These are phyloP conservation scores for Blastobasis lacticolella DNA, from an alignment of 2,888 invertebrate genomes.

Conservation along the genomic window DNA sequence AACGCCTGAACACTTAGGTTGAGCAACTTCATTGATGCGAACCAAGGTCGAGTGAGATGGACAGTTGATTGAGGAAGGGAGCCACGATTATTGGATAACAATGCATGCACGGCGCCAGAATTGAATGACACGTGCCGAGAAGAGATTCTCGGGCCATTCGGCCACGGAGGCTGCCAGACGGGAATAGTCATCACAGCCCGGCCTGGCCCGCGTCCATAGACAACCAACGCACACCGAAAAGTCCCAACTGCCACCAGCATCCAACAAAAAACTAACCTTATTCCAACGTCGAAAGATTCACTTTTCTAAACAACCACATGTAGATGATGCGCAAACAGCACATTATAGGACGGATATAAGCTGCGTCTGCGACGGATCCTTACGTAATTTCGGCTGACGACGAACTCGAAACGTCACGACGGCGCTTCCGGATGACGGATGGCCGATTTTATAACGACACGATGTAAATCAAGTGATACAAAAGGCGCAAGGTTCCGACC, in stretches of 20 bases:
- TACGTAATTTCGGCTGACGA: conserved; percentile 66
- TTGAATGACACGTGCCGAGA: conserved; percentile 52
- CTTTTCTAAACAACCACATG: conserved; percentile 29
- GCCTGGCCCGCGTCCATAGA: conserved; percentile 66
- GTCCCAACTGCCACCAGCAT: conserved; percentile 25
- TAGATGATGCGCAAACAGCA: conserved; percentile 31
- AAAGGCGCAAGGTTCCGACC: conserved; percentile 37
- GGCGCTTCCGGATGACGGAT: conserved; percentile 62
- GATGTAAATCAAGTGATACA: conserved; percentile 33
- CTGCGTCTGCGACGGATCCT: conserved; percentile 59
- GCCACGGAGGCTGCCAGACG: conserved; percentile 62
- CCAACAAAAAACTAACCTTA: conserved; percentile 41
- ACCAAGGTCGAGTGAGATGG: no score
- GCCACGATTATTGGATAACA: no score
- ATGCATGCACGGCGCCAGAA: conserved; percentile 33
- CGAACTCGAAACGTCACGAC: conserved; percentile 65
- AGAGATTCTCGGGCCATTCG: conserved; percentile 45
- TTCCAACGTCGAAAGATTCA: conserved; percentile 30
- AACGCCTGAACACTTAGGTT: no score
- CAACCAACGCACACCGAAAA: conserved; percentile 18
- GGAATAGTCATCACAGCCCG: conserved; percentile 70
- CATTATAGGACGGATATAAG: conserved; percentile 51
- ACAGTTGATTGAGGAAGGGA: no score
- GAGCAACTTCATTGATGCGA: no score
- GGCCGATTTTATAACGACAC: conserved; percentile 33